Evolutionary conservation across 2,888 invertebrate genomes (phyloP).

Genomic region (Cordylochernes scorpioides): DNA sequence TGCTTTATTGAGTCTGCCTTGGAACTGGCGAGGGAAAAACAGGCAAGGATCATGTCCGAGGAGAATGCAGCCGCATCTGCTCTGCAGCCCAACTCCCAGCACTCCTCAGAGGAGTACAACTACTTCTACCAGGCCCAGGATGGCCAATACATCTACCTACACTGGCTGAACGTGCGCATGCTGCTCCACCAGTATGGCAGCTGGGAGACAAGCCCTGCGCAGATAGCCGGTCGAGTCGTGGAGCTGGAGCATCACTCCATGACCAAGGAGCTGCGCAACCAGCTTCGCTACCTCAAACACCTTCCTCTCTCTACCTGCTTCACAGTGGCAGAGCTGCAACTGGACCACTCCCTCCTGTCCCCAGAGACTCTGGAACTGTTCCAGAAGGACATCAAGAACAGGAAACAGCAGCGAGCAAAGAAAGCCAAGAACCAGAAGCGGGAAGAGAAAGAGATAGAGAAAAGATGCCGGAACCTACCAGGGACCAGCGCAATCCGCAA

Average conservation of each 20-base stretch:
- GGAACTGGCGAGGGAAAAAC: too few species aligned
- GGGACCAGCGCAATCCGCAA: too few species aligned
- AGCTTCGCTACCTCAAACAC: constrained; percentile 50
- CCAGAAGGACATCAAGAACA: too few species aligned
- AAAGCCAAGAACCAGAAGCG: too few species aligned
- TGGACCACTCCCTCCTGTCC: constrained; percentile 43
- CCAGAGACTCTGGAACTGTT: constrained; percentile 37
- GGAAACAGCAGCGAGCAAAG: too few species aligned
- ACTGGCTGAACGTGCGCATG: constrained; percentile 67
- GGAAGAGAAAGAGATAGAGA: too few species aligned
- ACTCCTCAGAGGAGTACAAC: too few species aligned
- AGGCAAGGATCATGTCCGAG: too few species aligned
- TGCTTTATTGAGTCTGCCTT: constrained; percentile 63
- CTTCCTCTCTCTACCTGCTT: constrained; percentile 69
- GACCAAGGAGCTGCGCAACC: constrained; percentile 41
- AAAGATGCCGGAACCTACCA: too few species aligned
- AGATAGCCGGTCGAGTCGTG: constrained; percentile 47
- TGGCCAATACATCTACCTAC: constrained; percentile 72
- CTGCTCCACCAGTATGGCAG: constrained; percentile 58
- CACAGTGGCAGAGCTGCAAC: constrained; percentile 59
- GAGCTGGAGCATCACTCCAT: constrained; percentile 64
- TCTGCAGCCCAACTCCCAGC: too few species aligned
- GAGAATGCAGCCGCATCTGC: too few species aligned
- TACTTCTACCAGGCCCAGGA: too few species aligned
- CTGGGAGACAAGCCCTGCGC: constrained; percentile 43